A percentile compares a stretch with the other conserved stretches of the same genome.
Conservation (phyloP, 2,113 vertebrate species). For the human (Homo sapiens) region DNA sequence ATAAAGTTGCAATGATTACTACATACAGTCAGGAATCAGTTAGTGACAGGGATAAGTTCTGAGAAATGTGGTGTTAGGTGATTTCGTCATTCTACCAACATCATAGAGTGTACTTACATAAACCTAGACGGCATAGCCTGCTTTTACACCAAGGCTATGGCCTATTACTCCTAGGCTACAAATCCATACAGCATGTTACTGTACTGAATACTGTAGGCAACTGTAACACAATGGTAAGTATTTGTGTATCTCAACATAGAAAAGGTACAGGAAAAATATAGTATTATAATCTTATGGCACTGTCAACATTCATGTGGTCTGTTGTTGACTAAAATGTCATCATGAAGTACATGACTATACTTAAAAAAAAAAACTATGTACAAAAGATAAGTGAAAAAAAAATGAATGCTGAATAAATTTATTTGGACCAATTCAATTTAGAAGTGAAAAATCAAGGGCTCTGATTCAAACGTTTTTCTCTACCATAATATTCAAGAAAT, state of each 20-base stretch:
- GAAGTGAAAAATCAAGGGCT: constrained; percentile 24
- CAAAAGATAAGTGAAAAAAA: neutral
- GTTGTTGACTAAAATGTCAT: neutral
- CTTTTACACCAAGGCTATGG: neutral
- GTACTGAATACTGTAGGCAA: neutral
- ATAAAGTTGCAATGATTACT: constrained; percentile 1
- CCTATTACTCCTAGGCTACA: neutral
- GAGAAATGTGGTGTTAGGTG: neutral
- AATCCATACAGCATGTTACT: neutral
- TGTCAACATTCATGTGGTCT: neutral
- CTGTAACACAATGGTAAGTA: neutral
- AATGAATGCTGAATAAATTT: neutral
- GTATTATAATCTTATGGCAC: neutral
- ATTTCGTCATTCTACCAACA: neutral
- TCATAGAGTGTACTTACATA: neutral
- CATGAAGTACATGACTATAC: neutral
- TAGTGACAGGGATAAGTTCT: neutral
- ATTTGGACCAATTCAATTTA: neutral
- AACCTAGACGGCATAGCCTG: neutral
- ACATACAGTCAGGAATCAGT: neutral
- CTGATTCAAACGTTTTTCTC: neutral
- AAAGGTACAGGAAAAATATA: neutral
- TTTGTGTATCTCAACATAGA: neutral
- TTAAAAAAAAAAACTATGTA: neutral
- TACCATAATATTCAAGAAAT: neutral